Percentiles rank a stretch among this genome's conserved stretches.
Evolutionary conservation across 2,888 invertebrate genomes (phyloP).

Genomic region (Adelognathus sp.): DNA sequence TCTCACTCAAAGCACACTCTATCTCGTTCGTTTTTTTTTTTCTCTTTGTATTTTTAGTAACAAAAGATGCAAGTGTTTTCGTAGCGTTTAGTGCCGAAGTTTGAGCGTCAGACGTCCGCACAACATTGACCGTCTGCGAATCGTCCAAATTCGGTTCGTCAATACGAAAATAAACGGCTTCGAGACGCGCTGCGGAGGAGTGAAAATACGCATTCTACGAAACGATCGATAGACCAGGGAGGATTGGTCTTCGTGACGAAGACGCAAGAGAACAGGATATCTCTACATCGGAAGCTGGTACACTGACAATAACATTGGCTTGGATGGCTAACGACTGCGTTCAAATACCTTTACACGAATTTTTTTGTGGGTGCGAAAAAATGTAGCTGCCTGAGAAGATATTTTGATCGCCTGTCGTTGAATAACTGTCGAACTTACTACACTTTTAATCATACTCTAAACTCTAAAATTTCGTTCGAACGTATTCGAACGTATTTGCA

Average conservation of each 20-base stretch:
- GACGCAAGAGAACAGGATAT: not conserved
- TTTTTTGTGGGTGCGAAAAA: too few species aligned
- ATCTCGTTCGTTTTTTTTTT: not conserved
- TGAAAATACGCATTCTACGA: constrained; percentile 18
- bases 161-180: constrained; percentile 25
- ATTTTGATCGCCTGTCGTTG: too few species aligned
- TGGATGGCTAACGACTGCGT: too few species aligned
- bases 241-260: too few species aligned
- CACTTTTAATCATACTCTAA: too few species aligned
- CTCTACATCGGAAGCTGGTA: constrained; percentile 1
- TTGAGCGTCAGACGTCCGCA: not conserved
- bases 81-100: not conserved
- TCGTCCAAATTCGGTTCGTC: constrained; percentile 9
- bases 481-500: too few species aligned
- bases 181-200: not conserved
- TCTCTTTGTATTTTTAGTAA: not conserved
- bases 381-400: too few species aligned
- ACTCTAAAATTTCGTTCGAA: too few species aligned
- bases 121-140: constrained; percentile 29
- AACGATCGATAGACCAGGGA: constrained; percentile 18
- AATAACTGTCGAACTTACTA: too few species aligned
- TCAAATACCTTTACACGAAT: too few species aligned
- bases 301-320: too few species aligned
- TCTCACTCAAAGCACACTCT: too few species aligned
- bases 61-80: constrained; percentile 1